phyloP scores from a whole-genome alignment of 2,797 vertebrate species.

The Gobio occitaniae region DNA sequence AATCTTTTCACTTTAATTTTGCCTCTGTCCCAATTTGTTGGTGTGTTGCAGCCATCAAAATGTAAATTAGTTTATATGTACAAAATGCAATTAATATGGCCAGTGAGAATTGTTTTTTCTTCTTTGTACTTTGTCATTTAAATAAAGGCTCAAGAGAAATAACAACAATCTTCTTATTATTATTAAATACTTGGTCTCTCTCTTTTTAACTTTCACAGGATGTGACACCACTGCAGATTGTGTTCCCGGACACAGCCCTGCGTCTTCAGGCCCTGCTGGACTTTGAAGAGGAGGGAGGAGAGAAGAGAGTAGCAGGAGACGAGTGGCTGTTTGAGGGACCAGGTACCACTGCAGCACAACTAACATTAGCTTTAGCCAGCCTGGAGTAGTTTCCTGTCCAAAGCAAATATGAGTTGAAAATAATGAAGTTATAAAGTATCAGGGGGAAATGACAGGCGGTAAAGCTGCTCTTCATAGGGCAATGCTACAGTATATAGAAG shows the following conservation, averaged over 20 bases:
- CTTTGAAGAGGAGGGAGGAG: slow-evolving; percentile 76
- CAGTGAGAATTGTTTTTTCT: too few relatives aligned
- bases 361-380: not conserved
- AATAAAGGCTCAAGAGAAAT: too few relatives aligned
- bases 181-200: not conserved
- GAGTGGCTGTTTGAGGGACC: slow-evolving; percentile 95
- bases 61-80: too few relatives aligned
- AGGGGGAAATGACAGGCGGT: not conserved
- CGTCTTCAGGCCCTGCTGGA: slow-evolving; percentile 89
- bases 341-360: slow-evolving; percentile 68
- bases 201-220: slow-evolving; percentile 67
- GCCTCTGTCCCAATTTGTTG: too few relatives aligned
- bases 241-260: slow-evolving; percentile 87
- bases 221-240: slow-evolving; percentile 85
- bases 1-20: too few relatives aligned
- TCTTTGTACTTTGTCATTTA: too few relatives aligned
- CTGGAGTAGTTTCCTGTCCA: not conserved
- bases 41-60: too few relatives aligned
- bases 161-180: too few relatives aligned
- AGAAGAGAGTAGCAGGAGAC: slow-evolving; percentile 85
- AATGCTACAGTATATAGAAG: not conserved
- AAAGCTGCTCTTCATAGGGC: not conserved
- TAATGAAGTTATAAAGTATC: not conserved
- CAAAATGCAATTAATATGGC: too few relatives aligned
- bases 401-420: not conserved